These are phyloP conservation scores for Oncorhynchus kisutch DNA, from an alignment of 2,113 vertebrate species.

Conservation along the genomic window DNA sequence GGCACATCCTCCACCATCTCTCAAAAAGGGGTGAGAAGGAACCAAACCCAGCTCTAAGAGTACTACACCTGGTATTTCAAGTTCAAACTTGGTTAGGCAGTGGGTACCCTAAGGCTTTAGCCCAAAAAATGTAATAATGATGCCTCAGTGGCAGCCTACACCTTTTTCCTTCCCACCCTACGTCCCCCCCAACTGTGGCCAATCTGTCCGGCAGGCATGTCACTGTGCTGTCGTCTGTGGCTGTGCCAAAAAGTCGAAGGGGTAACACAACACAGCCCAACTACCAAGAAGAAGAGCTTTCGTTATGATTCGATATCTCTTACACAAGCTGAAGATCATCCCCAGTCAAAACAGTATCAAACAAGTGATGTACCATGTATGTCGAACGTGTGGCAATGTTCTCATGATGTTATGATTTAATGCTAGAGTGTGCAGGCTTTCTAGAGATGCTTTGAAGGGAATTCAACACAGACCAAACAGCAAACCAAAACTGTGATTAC, in stretches of 20 bases:
- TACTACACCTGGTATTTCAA: not conserved
- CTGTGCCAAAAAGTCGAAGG: slow-evolving; percentile 48
- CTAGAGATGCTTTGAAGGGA: too few relatives aligned
- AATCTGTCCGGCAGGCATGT: slow-evolving; percentile 69
- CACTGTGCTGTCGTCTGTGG: slow-evolving; percentile 46
- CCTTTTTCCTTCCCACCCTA: slow-evolving; percentile 30
- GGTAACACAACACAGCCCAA: too few relatives aligned
- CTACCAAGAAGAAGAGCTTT: too few relatives aligned
- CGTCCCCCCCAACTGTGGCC: slow-evolving; percentile 61
- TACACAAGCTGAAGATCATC: too few relatives aligned
- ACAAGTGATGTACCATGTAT: too few relatives aligned
- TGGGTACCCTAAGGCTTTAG: not conserved
- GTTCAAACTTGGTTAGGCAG: slow-evolving; percentile 4
- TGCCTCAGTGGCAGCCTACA: slow-evolving; percentile 32
- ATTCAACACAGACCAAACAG: too few relatives aligned
- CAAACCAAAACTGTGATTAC: too few relatives aligned
- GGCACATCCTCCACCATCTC: slow-evolving; percentile 18
- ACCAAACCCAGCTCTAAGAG: not conserved
- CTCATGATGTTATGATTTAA: too few relatives aligned
- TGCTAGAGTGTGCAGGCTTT: too few relatives aligned
- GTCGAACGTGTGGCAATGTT: too few relatives aligned
- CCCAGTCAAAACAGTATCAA: too few relatives aligned
- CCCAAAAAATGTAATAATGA: not conserved
- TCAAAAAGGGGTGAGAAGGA: slow-evolving; percentile 1
- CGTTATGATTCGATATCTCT: too few relatives aligned